These are phyloP conservation scores for Acanthochromis polyacanthus DNA, from an alignment of 2,113 vertebrate genomes.

Conservation along the genomic window DNA sequence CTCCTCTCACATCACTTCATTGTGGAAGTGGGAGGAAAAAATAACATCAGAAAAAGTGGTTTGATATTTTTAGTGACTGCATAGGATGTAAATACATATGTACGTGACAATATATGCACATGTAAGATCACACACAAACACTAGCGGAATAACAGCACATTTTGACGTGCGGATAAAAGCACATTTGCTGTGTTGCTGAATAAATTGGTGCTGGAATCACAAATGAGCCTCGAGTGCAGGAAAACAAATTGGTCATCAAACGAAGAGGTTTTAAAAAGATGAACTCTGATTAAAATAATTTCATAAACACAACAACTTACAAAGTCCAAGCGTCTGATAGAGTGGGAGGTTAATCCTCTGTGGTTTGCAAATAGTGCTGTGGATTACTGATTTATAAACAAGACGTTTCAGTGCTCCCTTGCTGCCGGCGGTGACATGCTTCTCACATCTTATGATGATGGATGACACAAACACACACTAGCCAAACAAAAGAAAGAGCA, in stretches of 20 bases:
- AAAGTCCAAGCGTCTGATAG: conserved; percentile 2
- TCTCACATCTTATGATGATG: conserved; percentile 16
- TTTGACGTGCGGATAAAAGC: background rate
- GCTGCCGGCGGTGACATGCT: background rate
- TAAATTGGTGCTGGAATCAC: conserved; percentile 3
- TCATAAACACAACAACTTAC: background rate
- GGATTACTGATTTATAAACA: background rate
- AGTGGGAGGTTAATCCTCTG: background rate
- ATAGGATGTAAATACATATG: background rate
- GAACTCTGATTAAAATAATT: background rate
- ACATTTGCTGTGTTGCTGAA: background rate
- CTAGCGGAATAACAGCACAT: background rate
- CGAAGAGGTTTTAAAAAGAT: background rate
- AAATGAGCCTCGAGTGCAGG: conserved; percentile 1
- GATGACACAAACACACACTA: conserved; percentile 12
- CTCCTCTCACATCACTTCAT: conserved; percentile 41
- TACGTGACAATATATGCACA: no score
- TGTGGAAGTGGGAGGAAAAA: conserved; percentile 14
- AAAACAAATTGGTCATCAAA: background rate
- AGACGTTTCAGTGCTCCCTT: conserved; percentile 16
- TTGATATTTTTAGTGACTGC: background rate
- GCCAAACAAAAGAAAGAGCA: background rate
- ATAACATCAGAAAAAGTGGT: background rate
- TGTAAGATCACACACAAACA: background rate
- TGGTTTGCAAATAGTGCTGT: background rate